Base-by-base conservation (phyloP, 2,888 invertebrate species). In the Salticus scenicus region DNA sequence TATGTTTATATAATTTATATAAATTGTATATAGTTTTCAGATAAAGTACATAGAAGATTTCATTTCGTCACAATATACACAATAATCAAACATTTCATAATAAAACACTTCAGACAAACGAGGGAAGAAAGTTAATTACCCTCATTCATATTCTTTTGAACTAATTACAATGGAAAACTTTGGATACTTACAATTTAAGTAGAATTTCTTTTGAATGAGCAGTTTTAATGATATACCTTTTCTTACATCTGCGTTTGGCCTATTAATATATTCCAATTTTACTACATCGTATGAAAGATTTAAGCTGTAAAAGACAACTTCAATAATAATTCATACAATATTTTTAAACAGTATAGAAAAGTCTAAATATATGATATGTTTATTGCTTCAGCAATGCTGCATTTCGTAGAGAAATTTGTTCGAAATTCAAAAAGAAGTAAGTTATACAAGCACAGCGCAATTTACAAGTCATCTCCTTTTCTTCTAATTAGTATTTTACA, bases 161-260 rank as follows among this genome's bases (percentile, higher is more conserved):
- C n/a, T n/a, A n/a, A n/a, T n/a, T n/a, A n/a, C n/a, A n/a, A n/a
- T n/a, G n/a, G n/a, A n/a, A n/a, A n/a, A n/a, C n/a, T n/a, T n/a
- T n/a, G n/a, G n/a, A n/a, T n/a, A n/a, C n/a, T n/a, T n/a, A n/a
- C n/a, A n/a, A n/a, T n/a, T n/a, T n/a, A n/a, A n/a, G n/a, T n/a
- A n/a, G n/a, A n/a, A n/a, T n/a, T n/a, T n/a, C n/a, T n/a, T 37
- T 4, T 37, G 37, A 37, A 37, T 37, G 37, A 37, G 10, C 10
- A 37, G 10, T 37, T 37, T 37, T 10, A 37, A 7, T 75, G 47
- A 12, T 24, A 76, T 64, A 84, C 77, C 83, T 77, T 73, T 84
- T 84, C 83, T 84, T 78, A 72, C 83, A 72, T 77, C 83, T 63
- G 66, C 73, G 27, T 30, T 37, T 67, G 67, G 20, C 67, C 67